Evolutionary conservation across 2,797 vertebrate genomes (phyloP).

Genomic region (Ciconia nigra): DNA sequence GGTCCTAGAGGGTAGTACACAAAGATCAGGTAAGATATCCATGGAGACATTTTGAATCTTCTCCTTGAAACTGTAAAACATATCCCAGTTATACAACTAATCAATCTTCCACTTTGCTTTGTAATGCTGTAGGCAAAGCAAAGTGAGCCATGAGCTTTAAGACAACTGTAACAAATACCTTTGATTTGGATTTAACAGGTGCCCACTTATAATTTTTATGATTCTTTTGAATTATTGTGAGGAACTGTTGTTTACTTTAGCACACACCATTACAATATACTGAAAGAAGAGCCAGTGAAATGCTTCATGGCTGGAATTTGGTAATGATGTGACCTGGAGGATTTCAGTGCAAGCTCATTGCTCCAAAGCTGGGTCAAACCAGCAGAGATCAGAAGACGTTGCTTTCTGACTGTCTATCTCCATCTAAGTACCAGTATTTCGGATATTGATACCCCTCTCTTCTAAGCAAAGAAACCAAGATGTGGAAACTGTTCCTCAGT

Average conservation of each 20-base stretch:
- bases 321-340: not conserved
- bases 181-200: not conserved
- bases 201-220: not conserved
- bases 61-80: not conserved
- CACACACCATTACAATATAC: not conserved
- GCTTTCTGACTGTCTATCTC: not conserved
- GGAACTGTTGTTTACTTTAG: not conserved
- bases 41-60: not conserved
- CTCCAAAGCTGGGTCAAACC: not conserved
- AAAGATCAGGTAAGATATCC: not conserved
- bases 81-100: not conserved
- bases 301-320: not conserved
- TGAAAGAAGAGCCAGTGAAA: not conserved
- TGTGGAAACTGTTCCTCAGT: not conserved
- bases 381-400: not conserved
- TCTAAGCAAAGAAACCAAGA: not conserved
- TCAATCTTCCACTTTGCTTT: not conserved
- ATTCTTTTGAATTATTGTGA: not conserved
- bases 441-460: not conserved
- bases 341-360: not conserved
- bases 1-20: not conserved
- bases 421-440: not conserved
- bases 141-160: not conserved
- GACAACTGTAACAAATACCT: not conserved
- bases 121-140: not conserved